These are phyloP conservation scores for Sympetrum striolatum DNA, from an alignment of 2,888 invertebrate species.

Conservation along the genomic window DNA sequence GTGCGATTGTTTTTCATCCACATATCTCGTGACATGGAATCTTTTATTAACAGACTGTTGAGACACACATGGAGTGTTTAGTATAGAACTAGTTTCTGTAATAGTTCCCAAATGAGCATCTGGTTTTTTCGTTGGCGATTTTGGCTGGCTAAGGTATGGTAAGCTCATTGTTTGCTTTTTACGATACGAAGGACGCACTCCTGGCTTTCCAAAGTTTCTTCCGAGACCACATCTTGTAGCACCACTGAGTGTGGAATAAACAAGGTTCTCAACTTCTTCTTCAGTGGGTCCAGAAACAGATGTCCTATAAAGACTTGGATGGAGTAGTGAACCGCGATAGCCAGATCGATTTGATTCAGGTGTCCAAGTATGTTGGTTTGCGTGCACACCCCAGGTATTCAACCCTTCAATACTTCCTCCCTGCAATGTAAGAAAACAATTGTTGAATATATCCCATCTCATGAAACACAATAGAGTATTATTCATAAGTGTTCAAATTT, in stretches of 20 bases:
- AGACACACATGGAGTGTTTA: neutral
- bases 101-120: neutral
- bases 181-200: neutral
- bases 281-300: conserved; percentile 3
- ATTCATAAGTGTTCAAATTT: no score
- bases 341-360: neutral
- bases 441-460: neutral
- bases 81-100: neutral
- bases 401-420: neutral
- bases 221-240: neutral
- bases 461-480: neutral
- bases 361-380: conserved; percentile 10
- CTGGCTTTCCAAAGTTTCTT: neutral
- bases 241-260: neutral
- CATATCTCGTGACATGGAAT: neutral
- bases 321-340: neutral
- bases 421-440: neutral
- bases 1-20: neutral
- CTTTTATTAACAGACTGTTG: neutral
- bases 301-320: neutral
- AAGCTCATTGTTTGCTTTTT: conserved; percentile 6
- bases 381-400: neutral
- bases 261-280: conserved; percentile 15
- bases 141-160: neutral
- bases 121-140: neutral